Base-by-base conservation (phyloP, 2,797 vertebrate genomes). In the Muscicapa striata region DNA sequence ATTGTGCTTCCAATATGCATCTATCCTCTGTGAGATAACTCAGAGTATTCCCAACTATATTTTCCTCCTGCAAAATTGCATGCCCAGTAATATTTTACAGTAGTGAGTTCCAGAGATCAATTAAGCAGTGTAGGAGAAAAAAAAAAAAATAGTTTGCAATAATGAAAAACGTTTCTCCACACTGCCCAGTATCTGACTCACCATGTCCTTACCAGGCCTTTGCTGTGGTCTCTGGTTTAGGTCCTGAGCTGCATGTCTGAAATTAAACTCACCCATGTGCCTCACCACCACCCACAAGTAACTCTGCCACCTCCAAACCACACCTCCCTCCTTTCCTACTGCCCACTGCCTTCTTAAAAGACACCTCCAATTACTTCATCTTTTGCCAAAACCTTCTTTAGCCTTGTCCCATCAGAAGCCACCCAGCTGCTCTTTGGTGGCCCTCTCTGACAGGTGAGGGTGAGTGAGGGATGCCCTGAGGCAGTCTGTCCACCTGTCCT, bases 1-100 rank as follows among this genome's bases (percentile, higher is more conserved):
- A 58, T 32, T 82, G 13, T 62, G 38, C 74, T 95, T 89, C 51
- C 55, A 79, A 90, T 87, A 82, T 2, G 2, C n/a, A 87, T 83
- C 52, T 46, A 34, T 77, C 24, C 63, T 92, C 57, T 67, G 26
- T 2, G 8, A 94, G 74, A 85, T 72, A 94, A 91, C 54, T 87
- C 43, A 67, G 26, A 88, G 36, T 79, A 78, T 76, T 94, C 55
- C 80, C 55, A 95, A 26, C 29, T 63, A 63, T 26, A 69, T 68
- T n/a, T 72, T 90, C 29, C 36, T 82, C 23, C 29, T 70, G 36
- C 34, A 82, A 82, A 90, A 95, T 40, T 79, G 21, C 67, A 41
- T 55, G 90, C 48, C 48, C 59, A 70, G 59, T 52, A 66, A 73
- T 67, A 57, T 34, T 57, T 81, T 17, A 55, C 15, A 59, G 15